A percentile compares a stretch with the other conserved stretches of the same genome.
These are phyloP conservation scores for Branchellion lobata DNA, from an alignment of 2,888 invertebrate species.

Conservation along the genomic window DNA sequence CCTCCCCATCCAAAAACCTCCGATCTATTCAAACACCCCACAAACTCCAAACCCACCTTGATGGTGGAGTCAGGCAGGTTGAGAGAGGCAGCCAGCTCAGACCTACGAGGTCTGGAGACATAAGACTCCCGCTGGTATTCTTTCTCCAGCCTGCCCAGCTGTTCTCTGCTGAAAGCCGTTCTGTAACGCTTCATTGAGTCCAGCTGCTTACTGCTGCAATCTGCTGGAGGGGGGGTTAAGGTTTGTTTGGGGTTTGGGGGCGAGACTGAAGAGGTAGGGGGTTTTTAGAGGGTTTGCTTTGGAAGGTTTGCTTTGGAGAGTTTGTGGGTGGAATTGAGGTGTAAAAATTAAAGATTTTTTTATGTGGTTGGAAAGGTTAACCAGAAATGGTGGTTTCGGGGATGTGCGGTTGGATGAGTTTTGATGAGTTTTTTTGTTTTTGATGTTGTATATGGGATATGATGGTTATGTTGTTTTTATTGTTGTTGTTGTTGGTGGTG, in stretches of 20 bases:
- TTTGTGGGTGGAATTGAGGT: too few species aligned
- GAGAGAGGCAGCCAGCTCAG: conserved; percentile 88
- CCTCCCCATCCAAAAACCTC: too few species aligned
- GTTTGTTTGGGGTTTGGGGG: not conserved
- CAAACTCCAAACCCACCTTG: conserved; percentile 71
- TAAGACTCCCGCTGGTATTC: conserved; percentile 97
- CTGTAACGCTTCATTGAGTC: conserved; percentile 71
- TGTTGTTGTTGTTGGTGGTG: too few species aligned
- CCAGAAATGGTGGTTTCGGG: too few species aligned
- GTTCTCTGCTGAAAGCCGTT: conserved; percentile 94
- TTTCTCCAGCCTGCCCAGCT: conserved; percentile 84
- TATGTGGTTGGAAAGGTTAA: too few species aligned
- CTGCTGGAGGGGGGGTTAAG: not conserved
- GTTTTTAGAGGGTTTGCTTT: not conserved
- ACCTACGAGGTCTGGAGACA: conserved; percentile 88
- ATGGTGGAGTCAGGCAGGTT: conserved; percentile 95
- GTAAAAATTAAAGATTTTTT: too few species aligned
- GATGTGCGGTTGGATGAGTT: too few species aligned
- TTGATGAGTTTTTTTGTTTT: not conserved
- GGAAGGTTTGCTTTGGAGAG: not conserved
- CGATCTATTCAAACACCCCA: too few species aligned
- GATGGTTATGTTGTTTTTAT: not conserved
- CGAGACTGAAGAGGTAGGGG: not conserved
- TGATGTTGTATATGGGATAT: not conserved
- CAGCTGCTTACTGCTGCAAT: conserved; percentile 52